Percentiles rank a stretch among this genome's conserved stretches.
Evolutionary conservation across 2,113 vertebrate species (phyloP).

Genomic region (Promerops cafer): DNA sequence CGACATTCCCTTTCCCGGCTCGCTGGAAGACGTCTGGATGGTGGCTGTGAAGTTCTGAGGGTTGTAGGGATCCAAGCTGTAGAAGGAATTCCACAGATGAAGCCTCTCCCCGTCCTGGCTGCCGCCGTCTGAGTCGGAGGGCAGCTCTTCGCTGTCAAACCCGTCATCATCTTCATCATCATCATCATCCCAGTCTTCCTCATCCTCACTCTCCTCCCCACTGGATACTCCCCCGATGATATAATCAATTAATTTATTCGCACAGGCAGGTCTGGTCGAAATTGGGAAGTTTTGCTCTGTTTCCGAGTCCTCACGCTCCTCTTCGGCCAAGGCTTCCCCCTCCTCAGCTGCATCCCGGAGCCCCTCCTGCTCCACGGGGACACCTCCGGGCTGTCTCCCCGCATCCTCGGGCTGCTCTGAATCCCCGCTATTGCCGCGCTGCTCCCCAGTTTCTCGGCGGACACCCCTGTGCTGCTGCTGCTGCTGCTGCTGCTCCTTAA

Average conservation of each 20-base stretch:
- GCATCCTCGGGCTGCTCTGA: not conserved
- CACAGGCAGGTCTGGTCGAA: constrained; percentile 66
- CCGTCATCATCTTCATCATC: constrained; percentile 77
- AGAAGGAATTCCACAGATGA: constrained; percentile 82
- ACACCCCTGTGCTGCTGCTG: constrained; percentile 6
- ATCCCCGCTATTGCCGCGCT: not conserved
- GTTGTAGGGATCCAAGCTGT: constrained; percentile 83
- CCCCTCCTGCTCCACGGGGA: not conserved
- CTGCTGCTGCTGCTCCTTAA: constrained; percentile 88
- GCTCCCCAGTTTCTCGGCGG: not conserved
- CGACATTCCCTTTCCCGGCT: not conserved
- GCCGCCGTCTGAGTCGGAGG: constrained; percentile 67
- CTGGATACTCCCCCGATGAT: constrained; percentile 87
- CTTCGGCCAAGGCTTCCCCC: not conserved
- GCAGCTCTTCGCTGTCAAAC: constrained; percentile 83
- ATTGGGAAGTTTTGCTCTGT: not conserved
- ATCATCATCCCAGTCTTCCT: constrained; percentile 65
- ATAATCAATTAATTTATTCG: constrained; percentile 88
- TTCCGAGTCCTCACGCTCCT: not conserved
- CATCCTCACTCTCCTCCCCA: constrained; percentile 65
- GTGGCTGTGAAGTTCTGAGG: constrained; percentile 85
- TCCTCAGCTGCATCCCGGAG: not conserved
- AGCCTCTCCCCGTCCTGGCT: constrained; percentile 66
- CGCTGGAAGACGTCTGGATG: constrained; percentile 62
- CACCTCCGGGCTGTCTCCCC: not conserved